Base-by-base conservation (phyloP, 2,888 invertebrate genomes). In the Rhogogaster chlorosoma region DNA sequence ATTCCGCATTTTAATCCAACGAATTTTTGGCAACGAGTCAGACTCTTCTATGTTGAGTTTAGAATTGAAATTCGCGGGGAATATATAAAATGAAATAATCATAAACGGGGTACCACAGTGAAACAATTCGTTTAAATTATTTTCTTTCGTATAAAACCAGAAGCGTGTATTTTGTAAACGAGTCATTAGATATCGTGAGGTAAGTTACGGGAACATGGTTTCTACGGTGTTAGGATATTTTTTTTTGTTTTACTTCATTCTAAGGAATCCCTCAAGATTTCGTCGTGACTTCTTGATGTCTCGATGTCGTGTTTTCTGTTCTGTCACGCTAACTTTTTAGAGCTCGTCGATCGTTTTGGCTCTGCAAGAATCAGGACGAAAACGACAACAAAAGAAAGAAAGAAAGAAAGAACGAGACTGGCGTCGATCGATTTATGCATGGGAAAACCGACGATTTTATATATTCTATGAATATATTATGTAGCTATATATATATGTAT, bases 231-330 rank as follows among this genome's bases (percentile, higher is more conserved):
- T 61, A 61, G 2, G 26, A 45, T 15, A 45, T 45, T 57, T 22
- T 61, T 61, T 26, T 61, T 12, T 22, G 2, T 61, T 22, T 61
- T 26, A 2, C n/a, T 53, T n/a, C n/a, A 53, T n/a, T 53, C n/a
- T 53, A 53, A 53, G 53, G 53, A 18, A 36, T 80, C 61, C 61
- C 61, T 80, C 38, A 22, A 61, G 12, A n/a, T 42, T 64, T 29
- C 45, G 15, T 61, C 29, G 36, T 61, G 22, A 42, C 45, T 87
- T 88, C 88, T 88, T 90, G 88, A 90, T 90, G 90, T 89, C 86
- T 87, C 88, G 91, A 89, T 91, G 89, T 89, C 90, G 89, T 91
- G 91, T 88, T 89, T 87, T 87, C 85, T 84, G 84, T 86, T 87
- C 73, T 85, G 91, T 91, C 91, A 91, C 91, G 91, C 91, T 87